Percentiles rank a stretch among this genome's conserved stretches.
phyloP scores from a whole-genome alignment of 2,797 vertebrate species.

The Taenioides sp. region DNA sequence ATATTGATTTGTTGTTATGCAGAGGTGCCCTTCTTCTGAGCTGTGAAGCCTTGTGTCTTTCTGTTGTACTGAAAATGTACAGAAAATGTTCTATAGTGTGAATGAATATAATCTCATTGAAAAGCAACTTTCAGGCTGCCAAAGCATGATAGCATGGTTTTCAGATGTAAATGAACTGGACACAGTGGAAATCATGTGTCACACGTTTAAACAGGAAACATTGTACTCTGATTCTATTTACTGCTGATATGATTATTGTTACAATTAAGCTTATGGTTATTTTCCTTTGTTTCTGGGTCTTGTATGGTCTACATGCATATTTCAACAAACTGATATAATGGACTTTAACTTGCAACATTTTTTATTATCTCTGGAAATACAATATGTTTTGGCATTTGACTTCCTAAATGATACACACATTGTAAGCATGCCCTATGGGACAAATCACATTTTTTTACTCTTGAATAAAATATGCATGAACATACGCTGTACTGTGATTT shows the following conservation, averaged over 20 bases:
- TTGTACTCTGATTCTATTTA: slow-evolving; percentile 84
- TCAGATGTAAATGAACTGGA: slow-evolving; percentile 83
- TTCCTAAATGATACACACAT: slow-evolving; percentile 85
- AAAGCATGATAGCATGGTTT: slow-evolving; percentile 90
- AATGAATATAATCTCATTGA: slow-evolving; percentile 88
- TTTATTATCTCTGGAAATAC: slow-evolving; percentile 81
- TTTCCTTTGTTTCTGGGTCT: slow-evolving; percentile 82
- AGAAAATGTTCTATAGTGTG: slow-evolving; percentile 85
- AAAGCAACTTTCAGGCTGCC: slow-evolving; percentile 86
- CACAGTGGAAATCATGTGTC: slow-evolving; percentile 81
- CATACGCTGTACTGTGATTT: slow-evolving; percentile 55
- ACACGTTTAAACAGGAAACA: slow-evolving; percentile 79
- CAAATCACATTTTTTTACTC: slow-evolving; percentile 88
- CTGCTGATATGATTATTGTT: slow-evolving; percentile 83
- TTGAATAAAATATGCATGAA: slow-evolving; percentile 93
- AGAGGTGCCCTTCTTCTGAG: slow-evolving; percentile 61
- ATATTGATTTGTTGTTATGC: slow-evolving; percentile 77
- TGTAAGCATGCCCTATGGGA: slow-evolving; percentile 90
- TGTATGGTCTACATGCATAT: slow-evolving; percentile 84
- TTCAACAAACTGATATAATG: slow-evolving; percentile 81
- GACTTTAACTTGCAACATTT: slow-evolving; percentile 83
- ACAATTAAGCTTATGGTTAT: slow-evolving; percentile 79
- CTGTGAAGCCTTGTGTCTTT: slow-evolving; percentile 37
- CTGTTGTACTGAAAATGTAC: slow-evolving; percentile 80
- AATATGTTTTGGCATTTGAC: slow-evolving; percentile 83